Percentiles rank a stretch among this genome's conserved stretches.
These are phyloP conservation scores for Lithophane ornitopus DNA, from an alignment of 2,888 invertebrate genomes.

Conservation along the genomic window DNA sequence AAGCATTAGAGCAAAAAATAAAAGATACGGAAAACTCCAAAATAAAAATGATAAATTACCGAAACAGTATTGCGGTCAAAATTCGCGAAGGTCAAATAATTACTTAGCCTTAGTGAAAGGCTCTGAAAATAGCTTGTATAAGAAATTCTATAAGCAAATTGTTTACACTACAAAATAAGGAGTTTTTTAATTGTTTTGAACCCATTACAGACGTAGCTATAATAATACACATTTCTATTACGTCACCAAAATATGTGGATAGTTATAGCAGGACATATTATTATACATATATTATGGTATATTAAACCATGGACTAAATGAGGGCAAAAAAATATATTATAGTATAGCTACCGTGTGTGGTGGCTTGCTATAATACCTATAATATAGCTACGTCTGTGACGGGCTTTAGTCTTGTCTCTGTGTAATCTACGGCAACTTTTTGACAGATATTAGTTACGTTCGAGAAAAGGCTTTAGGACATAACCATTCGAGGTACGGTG, in stretches of 20 bases:
- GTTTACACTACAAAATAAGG: conserved; percentile 51
- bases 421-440: conserved; percentile 6
- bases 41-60: conserved; percentile 64
- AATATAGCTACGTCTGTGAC: no score
- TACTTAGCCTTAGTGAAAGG: conserved; percentile 36
- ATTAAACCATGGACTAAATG: no score
- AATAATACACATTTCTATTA: no score
- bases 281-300: no score
- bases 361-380: no score
- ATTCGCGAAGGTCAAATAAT: conserved; percentile 39
- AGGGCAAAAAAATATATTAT: no score
- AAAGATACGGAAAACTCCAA: conserved; percentile 28
- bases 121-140: conserved; percentile 41
- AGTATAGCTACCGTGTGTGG: no score
- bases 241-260: no score
- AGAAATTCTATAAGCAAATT: conserved; percentile 56
- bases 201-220: no score
- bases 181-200: conserved; percentile 14
- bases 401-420: not conserved
- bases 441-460: conserved; percentile 16
- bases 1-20: conserved; percentile 20
- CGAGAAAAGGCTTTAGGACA: not conserved
- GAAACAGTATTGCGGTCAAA: conserved; percentile 45
- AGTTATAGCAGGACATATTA: no score
- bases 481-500: not conserved